Conservation (phyloP, 1,140 invertebrate genomes). For the Antheraea pernyi region DNA sequence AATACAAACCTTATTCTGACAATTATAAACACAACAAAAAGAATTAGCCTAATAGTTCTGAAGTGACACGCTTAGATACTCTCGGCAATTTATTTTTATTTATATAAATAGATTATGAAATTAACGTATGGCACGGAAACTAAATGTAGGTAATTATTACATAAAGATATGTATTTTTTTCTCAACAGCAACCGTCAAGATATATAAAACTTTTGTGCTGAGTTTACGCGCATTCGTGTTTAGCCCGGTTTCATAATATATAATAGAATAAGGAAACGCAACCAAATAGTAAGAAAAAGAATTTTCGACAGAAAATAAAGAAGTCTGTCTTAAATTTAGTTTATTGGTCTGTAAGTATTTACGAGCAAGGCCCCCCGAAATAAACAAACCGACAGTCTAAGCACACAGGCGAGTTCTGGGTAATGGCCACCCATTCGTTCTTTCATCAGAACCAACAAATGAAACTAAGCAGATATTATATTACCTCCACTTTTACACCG, state of each 20-base stretch:
- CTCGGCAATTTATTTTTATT: no score
- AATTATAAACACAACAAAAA: no score
- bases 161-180: no score
- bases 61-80: no score
- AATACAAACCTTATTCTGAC: no score
- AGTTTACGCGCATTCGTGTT: background rate
- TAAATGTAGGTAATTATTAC: no score
- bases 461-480: constrained; percentile 16
- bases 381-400: constrained; percentile 69
- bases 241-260: background rate
- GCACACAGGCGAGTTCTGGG: constrained; percentile 57
- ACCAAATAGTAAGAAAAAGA: constrained; percentile 37
- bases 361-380: constrained; percentile 63
- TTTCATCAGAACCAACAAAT: constrained; percentile 35
- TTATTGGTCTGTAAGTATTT: constrained; percentile 65
- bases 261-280: background rate
- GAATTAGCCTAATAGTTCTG: no score
- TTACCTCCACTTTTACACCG: background rate
- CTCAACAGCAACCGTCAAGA: no score
- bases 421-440: constrained; percentile 56
- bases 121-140: no score
- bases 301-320: constrained; percentile 32
- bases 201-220: no score
- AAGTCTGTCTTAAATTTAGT: constrained; percentile 67
- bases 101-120: no score